Evolutionary conservation across 2,113 vertebrate species (phyloP), one percentile per base, ranked within the genome.

Genomic region (Australoheros scitulus): DNA sequence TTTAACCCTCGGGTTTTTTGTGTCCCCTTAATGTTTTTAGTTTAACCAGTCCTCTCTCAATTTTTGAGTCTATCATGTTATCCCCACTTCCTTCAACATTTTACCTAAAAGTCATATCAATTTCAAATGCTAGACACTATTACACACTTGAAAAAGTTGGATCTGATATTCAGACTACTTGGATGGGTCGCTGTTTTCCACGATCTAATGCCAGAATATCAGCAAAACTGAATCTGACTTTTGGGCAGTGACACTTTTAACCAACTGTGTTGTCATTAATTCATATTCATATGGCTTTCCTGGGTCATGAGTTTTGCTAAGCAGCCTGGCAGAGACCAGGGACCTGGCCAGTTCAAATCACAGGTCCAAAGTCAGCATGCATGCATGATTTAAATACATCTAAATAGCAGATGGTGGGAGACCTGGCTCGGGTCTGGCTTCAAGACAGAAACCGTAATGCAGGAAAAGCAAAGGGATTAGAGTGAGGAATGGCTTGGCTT

Each of bases 381-480:
- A 81, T 88, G 91, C 91, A 86, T 91, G 92, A 93, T 93, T 93
- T 93, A 91, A 93, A 92, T 78, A 81, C 87, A 88, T 91, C 89
- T 89, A 90, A 89, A 91, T 86, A 84, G 89, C 91, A 91, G 88
- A 90, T 92, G 87, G 88, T n/a, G 60, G 79, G 77, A 85, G 85
- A 80, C 77, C 61, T 26, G 24, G 77, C 79, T 83, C 38, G 50
- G 63, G 60, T 55, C 83, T 88, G 76, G 75, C 82, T 82, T 32
- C 5, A 1, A 72, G 85, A 90, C 77, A 70, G 81, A 74, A 70
- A 84, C 77, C 7, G 80, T 63, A 87, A 80, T 65, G 77, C 58
- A 52, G 76, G 55, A 72, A 83, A 76, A 59, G 74, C 55, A 3
- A 64, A 29, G 34, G 82, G 14, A 60, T 88, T 82, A 38, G 75